Base-by-base conservation (phyloP, 2,797 vertebrate species). In the Crenuchus spilurus region DNA sequence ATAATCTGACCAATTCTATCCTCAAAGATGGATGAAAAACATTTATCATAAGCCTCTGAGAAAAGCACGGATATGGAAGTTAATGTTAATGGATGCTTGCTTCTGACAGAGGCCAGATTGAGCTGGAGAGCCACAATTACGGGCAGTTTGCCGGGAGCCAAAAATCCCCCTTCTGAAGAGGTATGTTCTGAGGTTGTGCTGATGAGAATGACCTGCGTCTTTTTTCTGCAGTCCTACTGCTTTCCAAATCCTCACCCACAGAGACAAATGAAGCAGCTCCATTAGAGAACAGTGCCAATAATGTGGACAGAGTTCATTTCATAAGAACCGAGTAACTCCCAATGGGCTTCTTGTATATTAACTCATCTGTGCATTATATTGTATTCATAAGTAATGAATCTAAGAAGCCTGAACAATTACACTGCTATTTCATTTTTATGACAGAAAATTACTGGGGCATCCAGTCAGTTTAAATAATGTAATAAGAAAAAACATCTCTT, bases 131-230 rank as follows among this genome's bases (percentile, higher is more conserved):
- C 24, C 65, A 55, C 42, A 71, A 73, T 69, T 68, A 65, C 52
- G 41, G 42, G 60, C 28, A 65, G 37, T 52, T 42, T 62, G 37
- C 28, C 52, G 48, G 37, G 74, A 65, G 74, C 62, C 77, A 75
- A 54, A 48, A 51, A 69, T 57, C 62, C 35, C 26, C 41, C 42
- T 60, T 74, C 49, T 58, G 61, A 37, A 46, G 61, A 76, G 44
- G 37, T 64, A 39, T 54, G 37, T 65, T 31, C 49, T 33, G 18
- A 74, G 41, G 9, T 39, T 39, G 20, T 6, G 18, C 48, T 72
- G 68, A 72, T 24, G 42, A 13, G 57, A 77, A 77, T 77, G 66
- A 76, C 41, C 69, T 42, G 8, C 54, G 55, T 35, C 51, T 41
- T 54, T n/a, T 58, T 72, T 52, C 30, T 46, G 33, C 72, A 55